These are phyloP conservation scores for Helicoverpa armigera DNA, from an alignment of 1,140 invertebrate species.

Conservation along the genomic window DNA sequence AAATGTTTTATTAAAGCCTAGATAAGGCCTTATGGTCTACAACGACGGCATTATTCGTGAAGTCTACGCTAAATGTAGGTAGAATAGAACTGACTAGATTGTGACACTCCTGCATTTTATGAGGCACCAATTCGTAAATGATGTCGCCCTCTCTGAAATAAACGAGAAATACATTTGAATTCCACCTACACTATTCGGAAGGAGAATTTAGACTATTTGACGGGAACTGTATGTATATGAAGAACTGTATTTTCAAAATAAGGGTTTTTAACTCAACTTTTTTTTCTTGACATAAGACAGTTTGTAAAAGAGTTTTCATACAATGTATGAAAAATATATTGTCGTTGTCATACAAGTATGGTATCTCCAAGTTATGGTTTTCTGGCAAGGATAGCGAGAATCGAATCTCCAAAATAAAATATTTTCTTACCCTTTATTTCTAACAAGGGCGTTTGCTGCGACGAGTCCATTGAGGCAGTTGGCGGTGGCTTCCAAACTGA, in stretches of 20 bases:
- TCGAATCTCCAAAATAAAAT: background rate
- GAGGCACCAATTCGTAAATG: conserved; percentile 62
- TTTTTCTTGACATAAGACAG: too few relatives aligned
- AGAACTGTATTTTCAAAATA: too few relatives aligned
- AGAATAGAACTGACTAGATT: conserved; percentile 65
- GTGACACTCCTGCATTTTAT: conserved; percentile 57
- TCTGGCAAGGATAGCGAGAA: too few relatives aligned
- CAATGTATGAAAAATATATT: too few relatives aligned
- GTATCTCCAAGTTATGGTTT: too few relatives aligned
- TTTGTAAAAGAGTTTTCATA: too few relatives aligned
- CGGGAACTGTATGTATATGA: too few relatives aligned
- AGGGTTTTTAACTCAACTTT: too few relatives aligned
- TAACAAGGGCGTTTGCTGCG: conserved; percentile 65
- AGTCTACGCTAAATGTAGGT: conserved; percentile 62
- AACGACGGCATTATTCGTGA: conserved; percentile 68
- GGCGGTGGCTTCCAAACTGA: conserved; percentile 86
- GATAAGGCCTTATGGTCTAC: conserved; percentile 56
- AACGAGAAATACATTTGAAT: background rate
- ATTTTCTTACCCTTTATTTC: conserved; percentile 75
- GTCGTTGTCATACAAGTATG: too few relatives aligned
- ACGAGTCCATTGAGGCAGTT: conserved; percentile 81
- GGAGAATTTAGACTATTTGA: too few relatives aligned
- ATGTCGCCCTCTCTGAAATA: conserved; percentile 68
- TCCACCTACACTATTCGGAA: too few relatives aligned
- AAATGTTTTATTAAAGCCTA: conserved; percentile 53